Conservation (phyloP, 2,797 vertebrate genomes). For the Platalea minor region DNA sequence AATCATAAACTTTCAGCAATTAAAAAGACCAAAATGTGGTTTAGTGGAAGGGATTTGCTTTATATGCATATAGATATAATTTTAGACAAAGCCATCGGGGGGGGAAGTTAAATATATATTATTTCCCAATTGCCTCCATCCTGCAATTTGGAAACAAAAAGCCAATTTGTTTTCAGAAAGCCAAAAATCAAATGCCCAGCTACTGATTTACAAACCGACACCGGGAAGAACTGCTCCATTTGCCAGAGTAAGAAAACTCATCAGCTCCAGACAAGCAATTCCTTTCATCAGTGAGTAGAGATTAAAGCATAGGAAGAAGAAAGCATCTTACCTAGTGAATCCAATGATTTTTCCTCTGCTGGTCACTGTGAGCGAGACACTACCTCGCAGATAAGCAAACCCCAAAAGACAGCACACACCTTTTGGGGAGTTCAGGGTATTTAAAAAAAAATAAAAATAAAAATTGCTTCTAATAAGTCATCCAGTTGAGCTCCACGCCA, state of each 20-base stretch:
- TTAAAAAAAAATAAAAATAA: not conserved
- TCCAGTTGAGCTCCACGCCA: not conserved
- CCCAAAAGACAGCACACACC: not conserved
- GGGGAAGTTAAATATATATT: not conserved
- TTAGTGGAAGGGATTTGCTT: not conserved
- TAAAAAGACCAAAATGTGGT: not conserved
- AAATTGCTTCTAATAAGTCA: not conserved
- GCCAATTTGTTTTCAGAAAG: constrained; percentile 18
- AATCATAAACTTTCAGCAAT: constrained; percentile 39
- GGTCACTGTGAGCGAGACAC: constrained; percentile 13
- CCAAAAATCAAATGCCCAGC: constrained; percentile 3
- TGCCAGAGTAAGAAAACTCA: constrained; percentile 18
- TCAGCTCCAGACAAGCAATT: constrained; percentile 17
- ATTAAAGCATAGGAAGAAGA: constrained; percentile 52
- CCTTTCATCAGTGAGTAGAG: constrained; percentile 39
- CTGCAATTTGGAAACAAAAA: constrained; percentile 38
- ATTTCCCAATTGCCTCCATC: not conserved
- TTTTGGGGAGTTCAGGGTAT: not conserved
- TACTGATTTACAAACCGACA: constrained; percentile 16
- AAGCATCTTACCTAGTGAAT: constrained; percentile 60
- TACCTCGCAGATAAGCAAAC: constrained; percentile 8
- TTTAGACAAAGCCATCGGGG: constrained; percentile 24
- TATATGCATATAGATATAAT: not conserved
- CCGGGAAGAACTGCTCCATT: not conserved
- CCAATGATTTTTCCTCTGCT: constrained; percentile 50